Base-by-base conservation (phyloP, 35 echinoderm and acorn worm genomes). In the Acanthaster planci region DNA sequence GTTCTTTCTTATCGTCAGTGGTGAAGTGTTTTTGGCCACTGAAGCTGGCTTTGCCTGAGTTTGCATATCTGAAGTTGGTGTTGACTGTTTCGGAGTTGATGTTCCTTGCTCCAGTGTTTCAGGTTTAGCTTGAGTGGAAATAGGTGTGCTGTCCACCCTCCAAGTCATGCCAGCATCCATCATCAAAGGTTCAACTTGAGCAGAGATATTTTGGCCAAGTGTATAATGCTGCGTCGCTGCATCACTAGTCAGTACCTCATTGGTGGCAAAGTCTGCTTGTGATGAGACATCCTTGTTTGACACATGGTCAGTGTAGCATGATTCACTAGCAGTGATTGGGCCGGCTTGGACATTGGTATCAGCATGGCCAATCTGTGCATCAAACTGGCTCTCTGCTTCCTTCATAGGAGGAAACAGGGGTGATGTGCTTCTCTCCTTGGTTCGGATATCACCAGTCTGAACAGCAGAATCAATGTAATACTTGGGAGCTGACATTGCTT, bases 111-210 rank as follows among this genome's bases (percentile, higher is more conserved):
- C 86, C 27, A 81, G 52, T 32, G 58, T 82, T 40, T 56, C 77
- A 67, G 78, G 86, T 42, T 26, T 67, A 27, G 80, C 78, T 57
- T 88, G 86, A 51, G 40, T 79, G 35, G 81, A 83, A 32, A 17
- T 83, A 37, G 51, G 51, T 57, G 35, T 53, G 53, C 38, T 83
- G 18, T 57, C 53, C 18, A 83, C 30, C 29, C 18, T 37, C 14
- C 35, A 36, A 21, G 53, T 57, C 14, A 40, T 59, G n/a, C 17
- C 34, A 23, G 54, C 77, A 22, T 88, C 38, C 8, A 44, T 72
- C 22, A 37, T 88, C 18, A 88, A 18, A 39, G 86, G 86, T 37
- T 38, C n/a, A 58, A 67, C 78, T 42, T 88, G 86, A 56, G 86
- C 31, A 3, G 53, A 81, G 39, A 53, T 56, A 9, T 88, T 57